Conservation (phyloP, 64 coral and sea anemone genomes). For the Pocillopora verrucosa region DNA sequence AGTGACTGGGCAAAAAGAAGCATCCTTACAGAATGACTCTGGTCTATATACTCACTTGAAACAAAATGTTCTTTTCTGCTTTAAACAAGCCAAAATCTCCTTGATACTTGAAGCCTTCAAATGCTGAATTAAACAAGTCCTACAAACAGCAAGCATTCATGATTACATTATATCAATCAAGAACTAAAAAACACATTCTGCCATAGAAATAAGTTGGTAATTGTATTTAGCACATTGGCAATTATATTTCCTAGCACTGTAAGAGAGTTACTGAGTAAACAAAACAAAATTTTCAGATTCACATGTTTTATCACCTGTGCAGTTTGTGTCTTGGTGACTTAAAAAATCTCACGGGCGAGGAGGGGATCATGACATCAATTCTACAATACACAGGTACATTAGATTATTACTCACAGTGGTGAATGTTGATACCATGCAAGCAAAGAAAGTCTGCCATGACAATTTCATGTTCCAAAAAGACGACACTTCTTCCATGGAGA, state of each 20-base stretch:
- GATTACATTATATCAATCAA: not conserved
- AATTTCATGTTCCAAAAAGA: conserved; percentile 99
- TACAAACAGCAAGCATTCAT: conserved; percentile 27
- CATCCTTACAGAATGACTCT: not conserved
- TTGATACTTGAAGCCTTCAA: conserved; percentile 96
- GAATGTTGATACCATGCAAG: conserved; percentile 97
- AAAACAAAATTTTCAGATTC: too few species aligned
- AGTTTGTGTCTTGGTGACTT: too few species aligned
- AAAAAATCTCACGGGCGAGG: too few species aligned
- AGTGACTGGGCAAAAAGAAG: too few species aligned
- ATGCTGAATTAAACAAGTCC: conserved; percentile 99
- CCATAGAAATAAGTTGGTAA: too few species aligned
- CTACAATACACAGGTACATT: not conserved
- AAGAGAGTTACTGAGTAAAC: too few species aligned
- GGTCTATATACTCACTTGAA: conserved; percentile 72
- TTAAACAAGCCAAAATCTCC: conserved; percentile 98
- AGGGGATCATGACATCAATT: too few species aligned
- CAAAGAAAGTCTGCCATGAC: conserved; percentile 98
- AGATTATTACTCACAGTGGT: conserved; percentile 77
- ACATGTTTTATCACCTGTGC: too few species aligned
- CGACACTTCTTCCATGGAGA: conserved; percentile 99
- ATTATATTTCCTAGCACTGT: too few species aligned
- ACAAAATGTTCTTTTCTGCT: conserved; percentile 94
- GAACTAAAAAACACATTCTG: too few species aligned
- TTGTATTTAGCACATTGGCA: too few species aligned